These are phyloP conservation scores for Flexamia atlantica DNA, from an alignment of 2,888 invertebrate genomes.

Conservation along the genomic window DNA sequence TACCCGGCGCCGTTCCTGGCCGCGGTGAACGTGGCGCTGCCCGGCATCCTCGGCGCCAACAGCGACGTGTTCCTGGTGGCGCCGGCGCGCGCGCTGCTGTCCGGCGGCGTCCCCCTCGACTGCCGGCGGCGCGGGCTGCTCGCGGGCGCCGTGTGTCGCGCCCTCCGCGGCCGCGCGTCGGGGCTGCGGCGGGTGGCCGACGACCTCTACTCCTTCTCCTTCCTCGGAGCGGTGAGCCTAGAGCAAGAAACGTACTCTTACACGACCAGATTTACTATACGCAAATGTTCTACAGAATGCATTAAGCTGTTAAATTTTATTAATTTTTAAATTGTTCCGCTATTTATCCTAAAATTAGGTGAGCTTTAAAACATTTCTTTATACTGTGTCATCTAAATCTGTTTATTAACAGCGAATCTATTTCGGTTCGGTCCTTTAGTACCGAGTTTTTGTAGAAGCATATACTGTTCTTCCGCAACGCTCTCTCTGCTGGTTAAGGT, in stretches of 20 bases:
- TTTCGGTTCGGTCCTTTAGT: too few relatives aligned
- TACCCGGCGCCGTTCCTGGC: conserved; percentile 82
- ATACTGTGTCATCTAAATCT: too few relatives aligned
- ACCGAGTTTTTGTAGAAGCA: too few relatives aligned
- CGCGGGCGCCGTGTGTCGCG: conserved; percentile 84
- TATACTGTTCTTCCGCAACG: too few relatives aligned
- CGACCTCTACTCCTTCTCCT: conserved; percentile 83
- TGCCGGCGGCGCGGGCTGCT: conserved; percentile 87
- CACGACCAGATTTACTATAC: too few relatives aligned
- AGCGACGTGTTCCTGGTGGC: conserved; percentile 80
- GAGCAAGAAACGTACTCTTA: neutral
- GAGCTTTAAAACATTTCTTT: too few relatives aligned
- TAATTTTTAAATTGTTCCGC: too few relatives aligned
- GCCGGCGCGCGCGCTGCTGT: conserved; percentile 84
- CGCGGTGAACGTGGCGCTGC: conserved; percentile 83
- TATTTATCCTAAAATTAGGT: too few relatives aligned
- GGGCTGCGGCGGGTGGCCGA: conserved; percentile 79
- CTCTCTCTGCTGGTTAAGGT: too few relatives aligned
- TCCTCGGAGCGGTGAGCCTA: conserved; percentile 84
- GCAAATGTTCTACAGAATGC: too few relatives aligned
- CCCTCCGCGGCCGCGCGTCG: conserved; percentile 81
- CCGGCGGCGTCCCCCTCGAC: conserved; percentile 84
- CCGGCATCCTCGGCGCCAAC: conserved; percentile 83
- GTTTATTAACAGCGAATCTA: too few relatives aligned
- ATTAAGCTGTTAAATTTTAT: too few relatives aligned